phyloP scores from a whole-genome alignment of 2,113 vertebrate species.

The Kryptolebias marmoratus region DNA sequence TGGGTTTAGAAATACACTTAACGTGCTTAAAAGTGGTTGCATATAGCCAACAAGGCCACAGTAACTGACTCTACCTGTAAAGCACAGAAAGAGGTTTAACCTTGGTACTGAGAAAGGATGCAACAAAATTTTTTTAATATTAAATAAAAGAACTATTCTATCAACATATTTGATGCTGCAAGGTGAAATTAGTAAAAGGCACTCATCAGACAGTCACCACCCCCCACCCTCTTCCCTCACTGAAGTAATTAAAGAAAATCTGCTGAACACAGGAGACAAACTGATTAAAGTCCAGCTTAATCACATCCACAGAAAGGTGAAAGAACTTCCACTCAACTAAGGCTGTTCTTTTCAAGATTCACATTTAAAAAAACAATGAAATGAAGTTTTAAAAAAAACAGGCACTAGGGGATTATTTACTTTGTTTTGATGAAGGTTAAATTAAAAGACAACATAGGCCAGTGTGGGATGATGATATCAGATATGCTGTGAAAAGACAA shows the following conservation, averaged over 20 bases:
- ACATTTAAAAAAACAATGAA: conserved; percentile 17
- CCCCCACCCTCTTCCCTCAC: conserved; percentile 19
- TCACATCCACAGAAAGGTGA: conserved; percentile 35
- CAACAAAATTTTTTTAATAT: conserved; percentile 14
- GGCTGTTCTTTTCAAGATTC: not conserved
- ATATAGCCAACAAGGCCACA: conserved; percentile 46
- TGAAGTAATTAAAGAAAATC: conserved; percentile 62
- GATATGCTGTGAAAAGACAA: conserved; percentile 65
- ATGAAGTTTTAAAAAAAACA: conserved; percentile 16
- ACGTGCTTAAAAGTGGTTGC: conserved; percentile 47
- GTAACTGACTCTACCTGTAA: conserved; percentile 26
- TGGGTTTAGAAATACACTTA: conserved; percentile 58
- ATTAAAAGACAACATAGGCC: conserved; percentile 50
- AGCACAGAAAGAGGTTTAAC: conserved; percentile 41
- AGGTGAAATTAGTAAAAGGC: conserved; percentile 4
- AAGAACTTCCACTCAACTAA: conserved; percentile 35
- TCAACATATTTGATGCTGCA: not conserved
- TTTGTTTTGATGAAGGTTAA: conserved; percentile 70
- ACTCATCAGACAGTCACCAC: conserved; percentile 18
- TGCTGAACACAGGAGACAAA: conserved; percentile 56
- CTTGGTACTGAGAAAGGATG: conserved; percentile 24
- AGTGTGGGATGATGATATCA: conserved; percentile 45
- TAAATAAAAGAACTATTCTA: conserved; percentile 9
- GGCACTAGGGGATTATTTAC: conserved; percentile 21
- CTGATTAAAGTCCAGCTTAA: conserved; percentile 66